phyloP scores from a whole-genome alignment of 2,797 vertebrate genomes.

The Liparis tanakae region DNA sequence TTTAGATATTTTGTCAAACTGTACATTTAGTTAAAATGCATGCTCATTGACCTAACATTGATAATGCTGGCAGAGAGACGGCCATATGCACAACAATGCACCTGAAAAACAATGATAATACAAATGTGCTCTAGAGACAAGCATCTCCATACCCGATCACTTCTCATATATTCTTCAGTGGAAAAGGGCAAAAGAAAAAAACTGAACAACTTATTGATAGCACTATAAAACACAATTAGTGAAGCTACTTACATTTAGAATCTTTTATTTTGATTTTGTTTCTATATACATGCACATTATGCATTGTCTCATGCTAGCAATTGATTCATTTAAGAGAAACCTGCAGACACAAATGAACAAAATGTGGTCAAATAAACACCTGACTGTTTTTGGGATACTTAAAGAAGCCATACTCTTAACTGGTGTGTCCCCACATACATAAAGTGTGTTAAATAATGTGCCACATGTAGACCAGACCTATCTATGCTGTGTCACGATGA shows the following conservation, averaged over 20 bases:
- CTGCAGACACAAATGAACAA: background rate
- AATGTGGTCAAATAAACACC: background rate
- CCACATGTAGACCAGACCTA: too few species aligned
- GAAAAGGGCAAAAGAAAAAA: too few species aligned
- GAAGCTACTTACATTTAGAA: too few species aligned
- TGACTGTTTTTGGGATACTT: too few species aligned
- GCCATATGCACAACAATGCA: background rate
- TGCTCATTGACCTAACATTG: background rate
- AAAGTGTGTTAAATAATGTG: too few species aligned
- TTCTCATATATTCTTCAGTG: too few species aligned
- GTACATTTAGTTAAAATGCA: background rate
- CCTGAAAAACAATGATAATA: background rate
- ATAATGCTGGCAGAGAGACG: background rate
- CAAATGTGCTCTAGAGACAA: background rate
- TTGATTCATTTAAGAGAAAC: background rate
- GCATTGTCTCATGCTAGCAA: background rate
- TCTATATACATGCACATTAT: background rate
- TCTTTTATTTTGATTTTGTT: too few species aligned
- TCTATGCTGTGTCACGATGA: slow-evolving; percentile 22
- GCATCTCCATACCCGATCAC: background rate
- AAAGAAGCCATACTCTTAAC: too few species aligned
- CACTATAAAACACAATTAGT: too few species aligned
- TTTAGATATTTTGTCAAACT: background rate
- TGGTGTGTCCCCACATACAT: too few species aligned
- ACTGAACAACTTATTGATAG: too few species aligned